Evolutionary conservation across 2,113 vertebrate genomes (phyloP).

Genomic region (Bolborhynchus lineola): DNA sequence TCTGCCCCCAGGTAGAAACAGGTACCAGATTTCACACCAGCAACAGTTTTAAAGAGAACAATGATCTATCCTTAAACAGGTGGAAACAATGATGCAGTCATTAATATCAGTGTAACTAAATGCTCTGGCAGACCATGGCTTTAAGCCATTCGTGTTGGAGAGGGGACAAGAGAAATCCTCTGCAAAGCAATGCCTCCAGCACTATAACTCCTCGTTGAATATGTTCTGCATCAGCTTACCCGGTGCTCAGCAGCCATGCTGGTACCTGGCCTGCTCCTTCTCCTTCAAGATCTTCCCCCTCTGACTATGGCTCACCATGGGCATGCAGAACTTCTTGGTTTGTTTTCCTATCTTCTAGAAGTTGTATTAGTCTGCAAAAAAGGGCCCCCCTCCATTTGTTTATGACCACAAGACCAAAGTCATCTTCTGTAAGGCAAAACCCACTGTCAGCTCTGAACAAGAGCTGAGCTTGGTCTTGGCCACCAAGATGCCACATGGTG

Average conservation of each 20-base stretch:
- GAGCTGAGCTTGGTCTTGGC: background rate
- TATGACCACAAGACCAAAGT: background rate
- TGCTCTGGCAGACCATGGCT: background rate
- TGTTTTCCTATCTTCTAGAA: background rate
- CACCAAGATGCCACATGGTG: background rate
- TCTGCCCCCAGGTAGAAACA: background rate
- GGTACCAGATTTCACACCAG: background rate
- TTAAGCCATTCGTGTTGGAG: background rate
- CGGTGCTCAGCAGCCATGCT: background rate
- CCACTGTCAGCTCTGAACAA: background rate
- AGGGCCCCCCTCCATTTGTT: background rate
- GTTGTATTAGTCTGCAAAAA: background rate
- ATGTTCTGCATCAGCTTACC: background rate
- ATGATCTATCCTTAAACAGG: background rate
- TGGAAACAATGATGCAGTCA: background rate
- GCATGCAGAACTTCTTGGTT: background rate
- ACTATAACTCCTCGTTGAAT: fast-evolving
- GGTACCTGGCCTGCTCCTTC: background rate
- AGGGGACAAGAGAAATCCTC: background rate
- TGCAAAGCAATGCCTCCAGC: background rate
- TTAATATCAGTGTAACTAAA: background rate
- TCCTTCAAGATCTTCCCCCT: background rate
- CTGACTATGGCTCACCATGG: background rate
- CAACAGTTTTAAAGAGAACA: background rate
- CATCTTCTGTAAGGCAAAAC: background rate